Base-by-base conservation (phyloP, 2,797 vertebrate genomes). In the Trichosurus vulpecula region DNA sequence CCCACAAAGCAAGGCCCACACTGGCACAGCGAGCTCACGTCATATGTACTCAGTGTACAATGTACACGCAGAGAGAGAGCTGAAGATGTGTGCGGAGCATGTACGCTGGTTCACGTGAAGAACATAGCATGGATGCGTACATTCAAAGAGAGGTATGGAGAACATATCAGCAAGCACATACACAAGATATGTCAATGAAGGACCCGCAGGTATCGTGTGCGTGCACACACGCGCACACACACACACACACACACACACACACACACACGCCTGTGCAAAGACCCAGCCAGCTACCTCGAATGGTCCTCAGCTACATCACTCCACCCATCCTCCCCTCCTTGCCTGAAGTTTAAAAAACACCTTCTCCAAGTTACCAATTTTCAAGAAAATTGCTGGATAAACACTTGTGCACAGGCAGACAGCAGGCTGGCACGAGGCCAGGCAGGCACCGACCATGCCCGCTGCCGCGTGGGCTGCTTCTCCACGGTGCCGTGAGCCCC, bases 401-500 rank as follows among this genome's bases (percentile, higher is more conserved):
- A 98, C 98, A 97, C 97, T 98, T 97, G 74, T 91, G 94, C 92
- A 0, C 6, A 0, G 96, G 98, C 98, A 97, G 97, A 98, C 97
- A 90, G 98, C 56, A 93, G 54, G 90, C 92, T 99, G 99, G 99
- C 98, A 94, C 92, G 0, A 66, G 5, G 98, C 98, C 99, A 99
- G 99, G 98, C 91, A 96, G 54, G 98, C 98, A 98, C 98, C 96
- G 98, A 98, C 98, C 97, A 98, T 98, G 99, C 98, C 99, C 99
- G 99, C 99, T 98, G 99, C 98, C 98, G 98, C 99, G 99, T 99
- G 99, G 99, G 99, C 99, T 99, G 99, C 98, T 99, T 99, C 99
- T 99, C 98, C 99, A 99, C 99, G 99, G 99, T 98, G 99, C 99
- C 99, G 99, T 99, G 99, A 99, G 99, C 99, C 99, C 97, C 99